These are phyloP conservation scores for Netelia inedita DNA, from an alignment of 2,888 invertebrate species.

Conservation along the genomic window DNA sequence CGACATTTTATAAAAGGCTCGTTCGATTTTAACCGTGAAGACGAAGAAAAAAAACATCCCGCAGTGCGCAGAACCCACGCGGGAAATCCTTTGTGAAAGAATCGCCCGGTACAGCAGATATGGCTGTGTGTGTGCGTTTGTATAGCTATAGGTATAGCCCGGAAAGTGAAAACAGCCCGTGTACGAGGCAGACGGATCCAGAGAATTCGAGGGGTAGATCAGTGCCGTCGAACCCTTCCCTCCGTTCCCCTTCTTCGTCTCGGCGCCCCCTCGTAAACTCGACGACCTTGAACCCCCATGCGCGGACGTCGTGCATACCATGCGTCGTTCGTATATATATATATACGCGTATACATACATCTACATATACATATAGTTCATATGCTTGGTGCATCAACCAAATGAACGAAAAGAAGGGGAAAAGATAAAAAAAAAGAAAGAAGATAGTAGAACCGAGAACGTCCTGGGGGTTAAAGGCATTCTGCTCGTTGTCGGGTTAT, in stretches of 20 bases:
- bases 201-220: conserved; percentile 68
- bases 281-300: conserved; percentile 71
- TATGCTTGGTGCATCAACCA: conserved; percentile 6
- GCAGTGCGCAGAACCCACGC: conserved; percentile 1
- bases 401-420: conserved; percentile 41
- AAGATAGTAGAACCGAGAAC: conserved; percentile 32
- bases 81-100: conserved; percentile 48
- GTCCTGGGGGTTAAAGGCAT: conserved; percentile 20
- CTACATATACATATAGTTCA: conserved; percentile 3
- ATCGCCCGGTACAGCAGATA: conserved; percentile 32
- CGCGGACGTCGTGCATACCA: conserved; percentile 57
- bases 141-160: conserved; percentile 18
- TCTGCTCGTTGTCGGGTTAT: conserved; percentile 43
- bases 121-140: background rate
- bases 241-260: conserved; percentile 33
- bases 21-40: background rate
- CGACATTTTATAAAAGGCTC: background rate
- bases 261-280: conserved; percentile 64
- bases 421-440: conserved; percentile 32
- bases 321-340: conserved; percentile 31
- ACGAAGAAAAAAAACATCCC: conserved; percentile 13
- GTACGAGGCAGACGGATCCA: conserved; percentile 36
- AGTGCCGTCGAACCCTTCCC: conserved; percentile 68
- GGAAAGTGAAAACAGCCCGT: conserved; percentile 2
- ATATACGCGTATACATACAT: conserved; percentile 6